Evolutionary conservation across 2,797 vertebrate genomes (phyloP), one percentile per base, ranked within the genome.

Genomic region (Myotis vivesi): DNA sequence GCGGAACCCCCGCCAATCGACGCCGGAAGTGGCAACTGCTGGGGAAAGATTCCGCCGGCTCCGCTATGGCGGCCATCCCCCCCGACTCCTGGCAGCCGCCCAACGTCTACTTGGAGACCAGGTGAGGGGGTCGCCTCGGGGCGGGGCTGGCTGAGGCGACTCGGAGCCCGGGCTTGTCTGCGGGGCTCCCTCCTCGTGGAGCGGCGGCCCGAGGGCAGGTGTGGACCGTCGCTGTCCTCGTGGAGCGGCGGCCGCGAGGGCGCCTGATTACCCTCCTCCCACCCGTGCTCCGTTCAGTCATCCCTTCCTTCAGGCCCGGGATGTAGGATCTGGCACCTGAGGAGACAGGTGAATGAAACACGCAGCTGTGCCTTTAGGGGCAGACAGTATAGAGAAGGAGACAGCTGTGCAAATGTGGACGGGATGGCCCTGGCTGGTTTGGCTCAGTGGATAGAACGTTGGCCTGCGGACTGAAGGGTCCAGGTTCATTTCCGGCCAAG

Each of bases 81-180:
- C 98, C 99, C 2, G 99, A 99, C 87, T 98, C 99, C 5, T 99
- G 99, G 99, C 99, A 99, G 97, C 99, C 99, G 11, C 96, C 98
- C n/a, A 97, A 97, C 82, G 98, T 98, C 15, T 97, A 97, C 66
- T 71, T 99, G 98, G 98, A 98, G 92, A 98, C 98, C 89, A 98
- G 98, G 98, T 98, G 96, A 98, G 98, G 55, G 87, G 23, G 51
- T 49, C 55, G 49, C 28, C 25, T 20, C 9, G 20, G 44, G 53
- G 59, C 59, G 53, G 77, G 66, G 68, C 55, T 30, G 64, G 84
- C 80, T 8, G 25, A 46, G 79, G 66, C 9, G 19, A 64, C 23
- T 4, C 3, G 72, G 91, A 30, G 22, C 53, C 25, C 13, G 2
- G 62, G 23, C 36, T 9, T 49, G 12, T 28, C 66, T 0, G 62